These are phyloP conservation scores for Dicrostonyx torquatus DNA, from an alignment of 2,797 vertebrate genomes.

Conservation along the genomic window DNA sequence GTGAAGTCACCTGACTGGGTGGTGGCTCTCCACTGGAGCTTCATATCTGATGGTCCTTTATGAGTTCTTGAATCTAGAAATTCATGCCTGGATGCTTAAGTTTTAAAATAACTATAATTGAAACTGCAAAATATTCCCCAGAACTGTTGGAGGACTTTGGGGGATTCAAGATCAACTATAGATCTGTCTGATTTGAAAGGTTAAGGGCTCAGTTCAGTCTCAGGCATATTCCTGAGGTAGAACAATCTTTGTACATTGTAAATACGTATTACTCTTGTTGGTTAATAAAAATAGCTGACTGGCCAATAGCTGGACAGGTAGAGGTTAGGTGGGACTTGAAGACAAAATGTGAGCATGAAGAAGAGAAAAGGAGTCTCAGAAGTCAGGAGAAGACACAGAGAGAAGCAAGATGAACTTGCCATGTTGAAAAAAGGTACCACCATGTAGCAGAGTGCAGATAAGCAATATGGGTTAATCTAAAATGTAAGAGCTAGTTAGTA, in stretches of 20 bases:
- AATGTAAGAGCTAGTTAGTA: too few species aligned
- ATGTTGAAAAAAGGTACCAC: neutral
- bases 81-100: neutral
- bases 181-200: neutral
- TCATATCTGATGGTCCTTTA: neutral
- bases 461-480: neutral
- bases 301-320: neutral
- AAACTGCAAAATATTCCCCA: neutral
- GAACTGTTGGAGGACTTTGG: neutral
- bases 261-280: neutral
- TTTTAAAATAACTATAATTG: conserved; percentile 1
- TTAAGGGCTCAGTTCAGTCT: neutral
- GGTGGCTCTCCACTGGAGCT: neutral
- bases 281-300: neutral
- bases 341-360: neutral
- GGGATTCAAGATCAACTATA: neutral
- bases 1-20: neutral
- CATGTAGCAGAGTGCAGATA: neutral
- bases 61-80: neutral
- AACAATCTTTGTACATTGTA: neutral
- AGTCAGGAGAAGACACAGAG: neutral
- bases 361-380: neutral
- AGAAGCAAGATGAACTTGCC: neutral
- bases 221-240: neutral
- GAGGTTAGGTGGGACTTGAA: neutral